phyloP scores from a whole-genome alignment of 2,797 vertebrate genomes.

The Parauchenoglanis punctatus region DNA sequence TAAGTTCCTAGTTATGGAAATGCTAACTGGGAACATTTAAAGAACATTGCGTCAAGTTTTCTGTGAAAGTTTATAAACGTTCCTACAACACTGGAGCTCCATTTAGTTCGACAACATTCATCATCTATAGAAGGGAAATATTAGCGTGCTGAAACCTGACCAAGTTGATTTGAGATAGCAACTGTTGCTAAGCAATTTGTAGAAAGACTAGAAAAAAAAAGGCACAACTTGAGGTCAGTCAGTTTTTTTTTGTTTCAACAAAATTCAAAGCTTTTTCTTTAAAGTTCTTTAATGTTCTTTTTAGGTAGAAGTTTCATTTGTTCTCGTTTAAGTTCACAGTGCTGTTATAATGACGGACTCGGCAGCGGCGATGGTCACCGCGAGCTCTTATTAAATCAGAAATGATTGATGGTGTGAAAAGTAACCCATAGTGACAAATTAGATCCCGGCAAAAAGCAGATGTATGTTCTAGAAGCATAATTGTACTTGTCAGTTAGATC shows the following conservation, averaged over 20 bases:
- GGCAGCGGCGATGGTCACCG: constrained; percentile 1
- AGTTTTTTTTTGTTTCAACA: neutral
- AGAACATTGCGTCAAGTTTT: neutral
- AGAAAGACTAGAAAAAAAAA: neutral
- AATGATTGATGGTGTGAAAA: constrained; percentile 43
- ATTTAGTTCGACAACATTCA: neutral
- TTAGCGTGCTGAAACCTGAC: neutral
- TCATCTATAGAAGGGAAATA: neutral
- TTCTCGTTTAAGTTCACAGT: neutral
- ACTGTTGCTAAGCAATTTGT: neutral
- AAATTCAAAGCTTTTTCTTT: neutral
- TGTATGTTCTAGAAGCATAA: constrained; percentile 29
- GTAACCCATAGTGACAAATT: constrained; percentile 42
- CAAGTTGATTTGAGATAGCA: neutral
- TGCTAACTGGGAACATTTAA: neutral
- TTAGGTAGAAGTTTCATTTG: neutral
- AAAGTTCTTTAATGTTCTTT: neutral
- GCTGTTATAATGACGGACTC: constrained; percentile 24
- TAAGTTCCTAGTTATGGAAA: neutral
- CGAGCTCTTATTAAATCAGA: constrained; percentile 10
- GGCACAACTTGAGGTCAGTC: neutral
- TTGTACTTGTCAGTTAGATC: constrained; percentile 27
- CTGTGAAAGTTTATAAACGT: neutral
- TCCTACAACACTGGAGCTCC: neutral
- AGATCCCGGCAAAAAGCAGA: constrained; percentile 17